These are phyloP conservation scores for Camelus bactrianus DNA, from an alignment of 2,113 vertebrate genomes.

Conservation along the genomic window DNA sequence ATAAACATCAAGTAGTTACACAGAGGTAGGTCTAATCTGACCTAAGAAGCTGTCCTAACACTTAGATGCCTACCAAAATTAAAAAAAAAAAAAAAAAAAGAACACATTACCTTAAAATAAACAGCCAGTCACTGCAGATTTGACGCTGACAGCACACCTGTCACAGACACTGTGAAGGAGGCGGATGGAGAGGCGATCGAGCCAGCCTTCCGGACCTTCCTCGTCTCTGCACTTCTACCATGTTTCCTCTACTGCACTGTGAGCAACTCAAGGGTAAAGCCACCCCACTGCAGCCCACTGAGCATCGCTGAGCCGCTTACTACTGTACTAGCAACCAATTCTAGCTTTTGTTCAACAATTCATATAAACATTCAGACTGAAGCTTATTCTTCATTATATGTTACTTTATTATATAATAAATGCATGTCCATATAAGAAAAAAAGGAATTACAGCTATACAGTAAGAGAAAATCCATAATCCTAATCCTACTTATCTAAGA, in stretches of 20 bases:
- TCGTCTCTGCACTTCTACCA: background rate
- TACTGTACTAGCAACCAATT: constrained; percentile 14
- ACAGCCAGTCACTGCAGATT: background rate
- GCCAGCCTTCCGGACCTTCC: background rate
- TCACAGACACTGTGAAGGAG: background rate
- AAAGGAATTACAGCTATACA: background rate
- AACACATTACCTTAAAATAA: constrained; percentile 3
- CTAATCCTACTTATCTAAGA: background rate
- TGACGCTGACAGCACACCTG: background rate
- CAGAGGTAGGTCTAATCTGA: background rate
- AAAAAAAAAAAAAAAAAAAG: background rate
- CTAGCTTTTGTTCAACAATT: background rate
- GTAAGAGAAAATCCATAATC: background rate
- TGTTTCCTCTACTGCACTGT: background rate
- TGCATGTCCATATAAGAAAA: background rate
- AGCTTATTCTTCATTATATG: constrained; percentile 33
- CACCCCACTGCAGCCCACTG: background rate
- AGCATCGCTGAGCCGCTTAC: background rate
- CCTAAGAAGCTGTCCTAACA: constrained; percentile 13
- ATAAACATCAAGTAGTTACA: constrained; percentile 9
- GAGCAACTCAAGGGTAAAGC: background rate
- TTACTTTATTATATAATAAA: constrained; percentile 49
- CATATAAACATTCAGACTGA: background rate
- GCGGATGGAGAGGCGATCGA: background rate
- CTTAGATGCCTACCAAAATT: background rate